Evolutionary conservation across 2,888 invertebrate species (phyloP).

Genomic region (Pemphredon lugubris): DNA sequence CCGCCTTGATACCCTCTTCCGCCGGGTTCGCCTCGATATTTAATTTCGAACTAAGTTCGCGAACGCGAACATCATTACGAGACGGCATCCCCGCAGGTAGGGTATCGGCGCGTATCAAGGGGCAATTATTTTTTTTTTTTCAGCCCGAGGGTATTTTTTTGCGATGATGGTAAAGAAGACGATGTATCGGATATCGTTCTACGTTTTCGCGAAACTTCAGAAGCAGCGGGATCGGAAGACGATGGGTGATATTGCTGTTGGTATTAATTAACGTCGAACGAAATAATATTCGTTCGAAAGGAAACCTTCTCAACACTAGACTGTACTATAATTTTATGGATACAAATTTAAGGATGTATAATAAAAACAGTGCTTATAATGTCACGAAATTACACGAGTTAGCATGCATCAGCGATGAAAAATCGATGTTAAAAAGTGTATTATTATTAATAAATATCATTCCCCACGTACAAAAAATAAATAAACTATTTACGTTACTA

Average conservation of each 20-base stretch:
- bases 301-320: background rate
- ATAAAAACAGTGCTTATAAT: too few relatives aligned
- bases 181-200: constrained; percentile 24
- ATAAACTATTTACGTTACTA: too few relatives aligned
- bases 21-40: constrained; percentile 69
- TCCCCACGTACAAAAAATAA: too few relatives aligned
- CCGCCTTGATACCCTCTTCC: constrained; percentile 31
- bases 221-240: background rate
- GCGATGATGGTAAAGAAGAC: constrained; percentile 23
- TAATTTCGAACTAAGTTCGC: constrained; percentile 74
- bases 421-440: too few relatives aligned
- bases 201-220: constrained; percentile 4
- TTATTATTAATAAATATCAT: too few relatives aligned
- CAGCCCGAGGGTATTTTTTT: constrained; percentile 57
- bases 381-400: too few relatives aligned
- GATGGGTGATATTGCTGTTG: background rate
- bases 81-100: constrained; percentile 61
- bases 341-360: too few relatives aligned
- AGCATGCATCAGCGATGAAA: too few relatives aligned
- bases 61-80: constrained; percentile 68
- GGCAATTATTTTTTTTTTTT: constrained; percentile 71
- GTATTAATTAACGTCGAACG: background rate
- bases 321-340: too few relatives aligned
- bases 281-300: background rate
- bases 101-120: constrained; percentile 70